Evolutionary conservation across 1,140 invertebrate species (phyloP).

Genomic region (Galendromus occidentalis): DNA sequence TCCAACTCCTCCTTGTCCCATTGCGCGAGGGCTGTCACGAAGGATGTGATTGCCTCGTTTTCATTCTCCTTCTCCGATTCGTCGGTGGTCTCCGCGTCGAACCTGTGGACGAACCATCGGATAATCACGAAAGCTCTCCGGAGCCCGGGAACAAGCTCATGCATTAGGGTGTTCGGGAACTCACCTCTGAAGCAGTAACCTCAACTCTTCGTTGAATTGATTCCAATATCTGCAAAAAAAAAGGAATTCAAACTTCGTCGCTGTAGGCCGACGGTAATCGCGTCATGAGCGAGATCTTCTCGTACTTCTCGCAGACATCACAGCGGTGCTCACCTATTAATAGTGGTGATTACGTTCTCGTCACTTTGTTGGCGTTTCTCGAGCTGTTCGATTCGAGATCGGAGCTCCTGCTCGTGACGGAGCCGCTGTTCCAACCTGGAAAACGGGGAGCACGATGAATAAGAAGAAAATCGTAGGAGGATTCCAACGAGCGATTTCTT

Average conservation of each 20-base stretch:
- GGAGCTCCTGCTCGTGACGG: slow-evolving; percentile 63
- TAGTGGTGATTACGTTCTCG: slow-evolving; percentile 89
- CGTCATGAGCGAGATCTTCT: too few species aligned
- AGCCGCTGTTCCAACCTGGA: slow-evolving; percentile 58
- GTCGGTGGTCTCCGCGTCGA: slow-evolving; percentile 91
- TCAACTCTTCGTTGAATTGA: slow-evolving; percentile 74
- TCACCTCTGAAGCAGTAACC: slow-evolving; percentile 61
- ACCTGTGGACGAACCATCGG: slow-evolving; percentile 25
- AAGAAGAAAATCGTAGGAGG: slow-evolving; percentile 12
- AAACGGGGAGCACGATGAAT: slow-evolving; percentile 35
- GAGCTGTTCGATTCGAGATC: slow-evolving; percentile 80
- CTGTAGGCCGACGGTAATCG: too few species aligned
- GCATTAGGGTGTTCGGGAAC: too few species aligned
- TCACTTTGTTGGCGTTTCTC: slow-evolving; percentile 92
- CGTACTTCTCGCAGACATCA: too few species aligned
- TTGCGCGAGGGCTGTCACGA: slow-evolving; percentile 82
- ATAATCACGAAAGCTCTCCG: too few species aligned
- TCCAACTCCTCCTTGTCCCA: slow-evolving; percentile 95
- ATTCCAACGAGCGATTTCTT: not conserved
- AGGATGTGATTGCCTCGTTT: slow-evolving; percentile 86
- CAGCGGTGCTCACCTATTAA: slow-evolving; percentile 54
- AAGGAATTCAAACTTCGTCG: not conserved
- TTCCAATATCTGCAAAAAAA: not conserved
- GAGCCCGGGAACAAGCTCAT: too few species aligned
- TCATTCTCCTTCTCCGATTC: slow-evolving; percentile 90